Conservation (phyloP, 2,888 invertebrate species). For the Aphodius sticticus region DNA sequence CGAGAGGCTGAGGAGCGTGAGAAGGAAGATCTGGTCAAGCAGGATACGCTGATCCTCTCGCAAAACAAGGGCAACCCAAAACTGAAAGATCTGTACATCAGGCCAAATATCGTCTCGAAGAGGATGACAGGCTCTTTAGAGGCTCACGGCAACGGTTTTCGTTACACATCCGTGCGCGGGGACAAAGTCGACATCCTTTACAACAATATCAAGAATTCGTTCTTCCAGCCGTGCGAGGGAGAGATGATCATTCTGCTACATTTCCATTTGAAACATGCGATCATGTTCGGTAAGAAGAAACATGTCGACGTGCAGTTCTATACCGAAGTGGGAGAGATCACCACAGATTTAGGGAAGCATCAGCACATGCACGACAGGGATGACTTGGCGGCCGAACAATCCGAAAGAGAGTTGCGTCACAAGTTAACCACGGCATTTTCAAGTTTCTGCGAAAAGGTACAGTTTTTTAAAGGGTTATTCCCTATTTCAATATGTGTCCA, state of each 20-base stretch:
- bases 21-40: constrained; percentile 98
- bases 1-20: constrained; percentile 98
- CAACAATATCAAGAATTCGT: constrained; percentile 99
- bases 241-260: constrained; percentile 99
- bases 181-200: constrained; percentile 99
- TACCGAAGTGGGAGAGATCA: constrained; percentile 99
- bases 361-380: constrained; percentile 99
- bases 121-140: constrained; percentile 94
- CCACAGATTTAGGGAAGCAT: constrained; percentile 98
- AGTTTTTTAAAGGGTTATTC: constrained; percentile 50
- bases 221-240: constrained; percentile 99
- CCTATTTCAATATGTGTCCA: background rate
- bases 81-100: constrained; percentile 95
- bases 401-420: constrained; percentile 94
- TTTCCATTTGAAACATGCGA: constrained; percentile 98
- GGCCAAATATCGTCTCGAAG: constrained; percentile 98
- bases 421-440: constrained; percentile 98
- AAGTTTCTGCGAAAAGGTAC: constrained; percentile 93
- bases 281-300: constrained; percentile 98
- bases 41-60: constrained; percentile 93
- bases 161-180: constrained; percentile 98
- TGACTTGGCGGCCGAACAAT: constrained; percentile 98
- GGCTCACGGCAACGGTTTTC: constrained; percentile 94
- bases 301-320: constrained; percentile 99
- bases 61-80: constrained; percentile 98